Evolutionary conservation across 1,140 invertebrate species (phyloP), one percentile per base, ranked within the genome.

Genomic region (Meloidogyne chitwoodi): DNA sequence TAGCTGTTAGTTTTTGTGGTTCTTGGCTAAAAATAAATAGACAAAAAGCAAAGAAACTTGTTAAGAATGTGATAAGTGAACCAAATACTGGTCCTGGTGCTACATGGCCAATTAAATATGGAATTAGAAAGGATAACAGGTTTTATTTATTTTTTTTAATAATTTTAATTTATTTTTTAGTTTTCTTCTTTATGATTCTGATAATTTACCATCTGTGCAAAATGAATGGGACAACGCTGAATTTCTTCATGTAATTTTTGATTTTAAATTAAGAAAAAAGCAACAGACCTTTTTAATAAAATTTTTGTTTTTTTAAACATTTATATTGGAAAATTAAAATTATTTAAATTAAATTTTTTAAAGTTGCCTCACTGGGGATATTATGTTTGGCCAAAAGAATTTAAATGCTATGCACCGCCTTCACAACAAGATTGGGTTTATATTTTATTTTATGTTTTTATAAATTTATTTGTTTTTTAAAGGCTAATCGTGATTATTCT

Each of bases 1-100:
- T 91, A n/a, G 91, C 92, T 0, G 88, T 91, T 0, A 89, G 88
- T 66, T 85, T 87, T 27, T 85, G 92, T n/a, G 88, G 90, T 12
- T 92, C 44, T 89, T 91, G 93, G 74, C 88, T 94, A 31, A 91
- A 92, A 76, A 93, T 94, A 83, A 90, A 92, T 74, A 94, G 94
- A 83, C 89, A 91, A 63, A 89, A 90, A 75, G 91, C 92, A 83
- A 89, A 90, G 62, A 92, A 91, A 83, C 87, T 91, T 1, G 77
- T 85, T 12, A 26, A 66, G 2, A 70, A 26, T 26, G n/a, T 78
- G 11, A 38, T 65, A 63, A 72, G 65, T 27, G 68, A 41, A 16
- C 63, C 22, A 38, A 77, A 73, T 19, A 76, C 24, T 31, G 34
- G 61, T 34, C 34, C 79, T 63, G 77, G 79, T n/a, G 78, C 75